Conservation (phyloP, 2,797 vertebrate genomes). For the Sebastes steindachneri region DNA sequence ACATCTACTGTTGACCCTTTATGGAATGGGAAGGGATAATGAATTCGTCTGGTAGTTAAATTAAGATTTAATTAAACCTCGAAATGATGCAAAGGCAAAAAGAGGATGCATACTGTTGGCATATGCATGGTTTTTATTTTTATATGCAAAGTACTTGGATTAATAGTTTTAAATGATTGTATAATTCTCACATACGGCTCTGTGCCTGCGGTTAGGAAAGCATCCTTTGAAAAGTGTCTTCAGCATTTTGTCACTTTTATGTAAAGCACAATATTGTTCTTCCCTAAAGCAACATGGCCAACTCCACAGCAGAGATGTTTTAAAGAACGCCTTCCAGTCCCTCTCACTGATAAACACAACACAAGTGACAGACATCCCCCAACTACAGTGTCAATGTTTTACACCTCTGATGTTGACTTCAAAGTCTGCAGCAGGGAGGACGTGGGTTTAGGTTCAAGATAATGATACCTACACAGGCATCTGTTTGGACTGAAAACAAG, state of each 20-base stretch:
- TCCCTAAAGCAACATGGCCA: constrained; percentile 10
- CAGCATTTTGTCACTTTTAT: constrained; percentile 17
- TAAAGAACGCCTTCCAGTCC: background rate
- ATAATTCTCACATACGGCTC: background rate
- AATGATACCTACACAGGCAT: constrained; percentile 56
- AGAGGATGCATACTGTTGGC: background rate
- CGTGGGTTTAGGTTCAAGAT: constrained; percentile 46
- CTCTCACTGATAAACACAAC: background rate
- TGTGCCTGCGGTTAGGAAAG: background rate
- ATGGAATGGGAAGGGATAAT: too few relatives aligned
- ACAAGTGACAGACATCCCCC: background rate
- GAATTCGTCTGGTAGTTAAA: background rate
- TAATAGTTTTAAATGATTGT: background rate
- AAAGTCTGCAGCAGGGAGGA: constrained; percentile 15
- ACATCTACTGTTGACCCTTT: too few relatives aligned
- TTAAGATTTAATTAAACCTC: background rate
- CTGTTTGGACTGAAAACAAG: constrained; percentile 75
- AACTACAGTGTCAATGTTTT: constrained; percentile 47
- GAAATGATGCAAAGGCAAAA: background rate
- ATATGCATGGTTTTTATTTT: background rate
- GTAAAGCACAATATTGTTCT: constrained; percentile 50
- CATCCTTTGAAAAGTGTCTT: background rate
- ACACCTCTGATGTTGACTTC: constrained; percentile 42
- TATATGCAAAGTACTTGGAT: background rate
- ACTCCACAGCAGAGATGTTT: background rate